Evolutionary conservation across 2,797 vertebrate genomes (phyloP).

Genomic region (Sarcophilus harrisii): DNA sequence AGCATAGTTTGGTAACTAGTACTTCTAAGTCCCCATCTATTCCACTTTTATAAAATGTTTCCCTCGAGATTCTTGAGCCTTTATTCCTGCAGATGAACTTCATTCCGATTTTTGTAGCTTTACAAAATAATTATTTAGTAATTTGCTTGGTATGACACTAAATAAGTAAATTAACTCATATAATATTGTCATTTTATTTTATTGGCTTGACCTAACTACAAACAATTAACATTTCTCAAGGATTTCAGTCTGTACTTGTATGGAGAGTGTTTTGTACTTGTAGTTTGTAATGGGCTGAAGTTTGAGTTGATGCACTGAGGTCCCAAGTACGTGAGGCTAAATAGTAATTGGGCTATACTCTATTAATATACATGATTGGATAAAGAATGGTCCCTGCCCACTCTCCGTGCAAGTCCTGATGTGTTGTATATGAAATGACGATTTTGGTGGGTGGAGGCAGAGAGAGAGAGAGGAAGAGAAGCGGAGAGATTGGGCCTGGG

Average conservation of each 20-base stretch:
- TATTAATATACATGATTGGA: no score
- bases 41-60: background rate
- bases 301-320: no score
- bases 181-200: background rate
- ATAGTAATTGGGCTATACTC: no score
- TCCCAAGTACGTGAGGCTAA: no score
- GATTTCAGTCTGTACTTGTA: background rate
- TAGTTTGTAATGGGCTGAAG: no score
- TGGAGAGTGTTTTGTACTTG: background rate
- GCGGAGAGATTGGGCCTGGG: no score
- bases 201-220: background rate
- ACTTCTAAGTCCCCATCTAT: background rate
- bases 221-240: background rate
- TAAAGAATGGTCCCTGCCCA: no score
- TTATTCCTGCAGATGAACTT: background rate
- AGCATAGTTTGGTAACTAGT: background rate
- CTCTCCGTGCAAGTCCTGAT: no score
- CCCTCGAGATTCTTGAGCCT: background rate
- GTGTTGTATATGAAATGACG: no score
- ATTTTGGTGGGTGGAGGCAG: no score
- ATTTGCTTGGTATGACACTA: background rate
- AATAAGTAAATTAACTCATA: background rate
- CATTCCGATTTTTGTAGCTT: background rate
- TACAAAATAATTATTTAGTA: background rate
- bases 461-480: no score